These are phyloP conservation scores for Condylura cristata DNA, from an alignment of 2,113 vertebrate species.

Conservation along the genomic window DNA sequence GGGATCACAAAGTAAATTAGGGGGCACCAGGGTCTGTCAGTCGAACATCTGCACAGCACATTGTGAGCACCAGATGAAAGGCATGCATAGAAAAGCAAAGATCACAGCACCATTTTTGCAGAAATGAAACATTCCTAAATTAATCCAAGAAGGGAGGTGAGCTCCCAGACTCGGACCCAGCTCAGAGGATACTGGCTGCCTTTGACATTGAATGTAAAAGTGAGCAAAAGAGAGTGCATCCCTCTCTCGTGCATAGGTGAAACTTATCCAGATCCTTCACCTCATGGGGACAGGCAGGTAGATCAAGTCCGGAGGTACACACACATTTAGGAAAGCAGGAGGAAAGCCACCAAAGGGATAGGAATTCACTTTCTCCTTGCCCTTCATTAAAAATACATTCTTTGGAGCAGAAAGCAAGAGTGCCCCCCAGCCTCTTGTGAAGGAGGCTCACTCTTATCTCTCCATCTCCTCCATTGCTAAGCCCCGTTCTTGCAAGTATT, in stretches of 20 bases:
- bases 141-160: constrained; percentile 63
- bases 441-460: constrained; percentile 30
- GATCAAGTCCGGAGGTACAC: not conserved
- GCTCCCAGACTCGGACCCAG: not conserved
- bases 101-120: constrained; percentile 64
- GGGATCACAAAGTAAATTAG: constrained; percentile 64
- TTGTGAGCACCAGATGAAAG: constrained; percentile 69
- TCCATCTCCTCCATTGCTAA: constrained; percentile 28
- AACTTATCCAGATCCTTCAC: not conserved
- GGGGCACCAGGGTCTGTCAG: constrained; percentile 33
- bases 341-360: not conserved
- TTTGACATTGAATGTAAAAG: not conserved
- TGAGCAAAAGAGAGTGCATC: not conserved
- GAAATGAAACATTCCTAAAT: constrained; percentile 73
- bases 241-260: not conserved
- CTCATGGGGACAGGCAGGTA: not conserved
- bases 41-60: constrained; percentile 76
- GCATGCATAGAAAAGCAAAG: constrained; percentile 63
- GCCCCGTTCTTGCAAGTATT: constrained; percentile 25
- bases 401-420: not conserved
- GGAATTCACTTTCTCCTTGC: constrained; percentile 7
- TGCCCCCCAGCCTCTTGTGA: not conserved
- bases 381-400: not conserved
- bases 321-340: not conserved
- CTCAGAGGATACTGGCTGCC: not conserved